phyloP scores from a whole-genome alignment of 2,888 invertebrate species.

The Empis livida region DNA sequence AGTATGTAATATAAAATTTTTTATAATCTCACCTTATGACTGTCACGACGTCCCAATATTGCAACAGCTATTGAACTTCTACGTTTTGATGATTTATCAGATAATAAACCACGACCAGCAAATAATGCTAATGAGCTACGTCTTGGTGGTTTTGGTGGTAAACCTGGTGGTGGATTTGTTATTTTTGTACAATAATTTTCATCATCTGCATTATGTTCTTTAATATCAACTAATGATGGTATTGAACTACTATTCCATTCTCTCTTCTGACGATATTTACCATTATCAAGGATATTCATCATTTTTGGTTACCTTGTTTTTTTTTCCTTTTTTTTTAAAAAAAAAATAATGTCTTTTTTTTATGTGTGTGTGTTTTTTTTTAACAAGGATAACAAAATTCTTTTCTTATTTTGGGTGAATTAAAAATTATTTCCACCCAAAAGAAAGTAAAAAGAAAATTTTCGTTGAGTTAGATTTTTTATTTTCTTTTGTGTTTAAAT shows the following conservation, averaged over 20 bases:
- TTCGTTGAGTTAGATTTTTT: too few relatives aligned
- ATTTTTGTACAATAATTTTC: slow-evolving; percentile 14
- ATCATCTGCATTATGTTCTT: slow-evolving; percentile 24
- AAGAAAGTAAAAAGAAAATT: too few relatives aligned
- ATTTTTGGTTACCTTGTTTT: slow-evolving; percentile 5
- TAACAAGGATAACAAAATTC: too few relatives aligned
- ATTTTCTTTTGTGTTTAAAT: too few relatives aligned
- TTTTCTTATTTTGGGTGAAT: too few relatives aligned
- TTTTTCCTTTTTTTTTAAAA: too few relatives aligned
- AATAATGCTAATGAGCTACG: slow-evolving; percentile 34
- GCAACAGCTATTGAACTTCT: slow-evolving; percentile 36
- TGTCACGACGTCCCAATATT: slow-evolving; percentile 30
- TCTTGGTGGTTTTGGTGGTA: slow-evolving; percentile 28
- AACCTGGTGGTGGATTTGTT: background rate
- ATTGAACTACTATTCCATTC: slow-evolving; percentile 36
- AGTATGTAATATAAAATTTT: background rate
- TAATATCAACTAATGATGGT: slow-evolving; percentile 34
- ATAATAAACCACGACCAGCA: slow-evolving; percentile 23
- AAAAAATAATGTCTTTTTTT: too few relatives aligned
- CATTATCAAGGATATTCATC: slow-evolving; percentile 33
- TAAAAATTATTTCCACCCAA: too few relatives aligned
- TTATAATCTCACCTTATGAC: slow-evolving; percentile 25
- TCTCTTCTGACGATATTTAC: slow-evolving; percentile 33
- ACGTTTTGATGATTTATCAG: slow-evolving; percentile 28
- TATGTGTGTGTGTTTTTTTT: too few relatives aligned